Evolutionary conservation across 2,113 vertebrate species (phyloP).

Genomic region (Corythornis madagascariensis): DNA sequence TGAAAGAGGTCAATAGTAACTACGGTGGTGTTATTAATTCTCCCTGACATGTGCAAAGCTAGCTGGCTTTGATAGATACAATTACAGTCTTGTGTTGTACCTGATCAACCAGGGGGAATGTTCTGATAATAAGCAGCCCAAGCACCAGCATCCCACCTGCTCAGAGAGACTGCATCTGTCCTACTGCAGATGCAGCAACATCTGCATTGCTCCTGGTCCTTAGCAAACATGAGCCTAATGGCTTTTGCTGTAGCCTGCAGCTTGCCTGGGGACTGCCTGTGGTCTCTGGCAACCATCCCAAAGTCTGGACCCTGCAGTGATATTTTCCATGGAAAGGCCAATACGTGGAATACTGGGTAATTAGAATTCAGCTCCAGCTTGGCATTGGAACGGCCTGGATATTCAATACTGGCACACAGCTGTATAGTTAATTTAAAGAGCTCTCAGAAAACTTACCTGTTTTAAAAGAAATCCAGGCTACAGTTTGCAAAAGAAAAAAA

Average conservation of each 20-base stretch:
- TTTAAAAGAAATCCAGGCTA: conserved; percentile 67
- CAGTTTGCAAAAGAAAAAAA: conserved; percentile 42
- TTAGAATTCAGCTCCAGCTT: background rate
- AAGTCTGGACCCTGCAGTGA: background rate
- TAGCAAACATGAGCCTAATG: background rate
- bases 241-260: background rate
- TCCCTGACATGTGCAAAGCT: background rate
- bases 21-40: background rate
- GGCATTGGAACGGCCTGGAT: background rate
- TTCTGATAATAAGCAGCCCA: background rate
- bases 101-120: background rate
- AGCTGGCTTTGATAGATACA: background rate
- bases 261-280: background rate
- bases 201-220: conserved; percentile 5
- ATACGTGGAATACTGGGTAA: background rate
- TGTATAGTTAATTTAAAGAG: conserved; percentile 16
- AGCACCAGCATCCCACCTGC: background rate
- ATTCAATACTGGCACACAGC: background rate
- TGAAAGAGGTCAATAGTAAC: background rate
- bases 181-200: conserved; percentile 32
- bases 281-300: background rate
- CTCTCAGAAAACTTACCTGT: conserved; percentile 46
- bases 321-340: background rate
- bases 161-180: background rate
- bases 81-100: background rate